Percentiles rank a stretch among this genome's conserved stretches.
These are phyloP conservation scores for Helobdella robusta DNA, from an alignment of 2,888 invertebrate species.

Conservation along the genomic window DNA sequence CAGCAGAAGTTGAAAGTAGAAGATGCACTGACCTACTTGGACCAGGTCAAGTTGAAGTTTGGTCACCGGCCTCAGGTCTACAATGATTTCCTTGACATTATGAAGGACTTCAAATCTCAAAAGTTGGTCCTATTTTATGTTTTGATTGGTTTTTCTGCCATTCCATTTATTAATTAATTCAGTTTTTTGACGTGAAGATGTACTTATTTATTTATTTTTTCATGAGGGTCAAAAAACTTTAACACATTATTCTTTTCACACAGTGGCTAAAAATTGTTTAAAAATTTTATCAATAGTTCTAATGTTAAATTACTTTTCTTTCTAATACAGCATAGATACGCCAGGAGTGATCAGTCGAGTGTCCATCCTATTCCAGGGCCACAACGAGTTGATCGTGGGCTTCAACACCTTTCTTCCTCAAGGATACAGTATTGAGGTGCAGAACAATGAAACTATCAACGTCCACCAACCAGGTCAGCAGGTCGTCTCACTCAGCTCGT, in stretches of 20 bases:
- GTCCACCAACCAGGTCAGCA: slow-evolving; percentile 46
- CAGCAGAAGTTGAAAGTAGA: slow-evolving; percentile 75
- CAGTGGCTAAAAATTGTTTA: too few species aligned
- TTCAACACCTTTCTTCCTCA: slow-evolving; percentile 37
- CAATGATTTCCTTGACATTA: slow-evolving; percentile 97
- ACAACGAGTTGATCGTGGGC: slow-evolving; percentile 56
- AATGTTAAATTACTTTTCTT: too few species aligned
- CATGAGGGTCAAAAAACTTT: too few species aligned
- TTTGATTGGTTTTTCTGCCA: neutral
- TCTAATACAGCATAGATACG: slow-evolving; percentile 82
- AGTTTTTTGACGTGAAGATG: neutral
- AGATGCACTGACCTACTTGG: slow-evolving; percentile 87
- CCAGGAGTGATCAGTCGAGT: slow-evolving; percentile 94
- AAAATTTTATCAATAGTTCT: too few species aligned
- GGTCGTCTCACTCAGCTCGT: slow-evolving; percentile 20
- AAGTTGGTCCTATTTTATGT: slow-evolving; percentile 38
- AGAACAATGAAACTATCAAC: slow-evolving; percentile 64
- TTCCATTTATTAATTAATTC: neutral
- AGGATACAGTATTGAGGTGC: slow-evolving; percentile 72
- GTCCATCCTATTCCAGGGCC: slow-evolving; percentile 85
- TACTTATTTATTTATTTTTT: neutral
- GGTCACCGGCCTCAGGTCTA: slow-evolving; percentile 89
- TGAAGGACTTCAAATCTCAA: slow-evolving; percentile 97
- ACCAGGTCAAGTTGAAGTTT: slow-evolving; percentile 86
- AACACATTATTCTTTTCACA: too few species aligned